Conservation (phyloP, 2,113 vertebrate genomes). For the Poeciliopsis prolifica region DNA sequence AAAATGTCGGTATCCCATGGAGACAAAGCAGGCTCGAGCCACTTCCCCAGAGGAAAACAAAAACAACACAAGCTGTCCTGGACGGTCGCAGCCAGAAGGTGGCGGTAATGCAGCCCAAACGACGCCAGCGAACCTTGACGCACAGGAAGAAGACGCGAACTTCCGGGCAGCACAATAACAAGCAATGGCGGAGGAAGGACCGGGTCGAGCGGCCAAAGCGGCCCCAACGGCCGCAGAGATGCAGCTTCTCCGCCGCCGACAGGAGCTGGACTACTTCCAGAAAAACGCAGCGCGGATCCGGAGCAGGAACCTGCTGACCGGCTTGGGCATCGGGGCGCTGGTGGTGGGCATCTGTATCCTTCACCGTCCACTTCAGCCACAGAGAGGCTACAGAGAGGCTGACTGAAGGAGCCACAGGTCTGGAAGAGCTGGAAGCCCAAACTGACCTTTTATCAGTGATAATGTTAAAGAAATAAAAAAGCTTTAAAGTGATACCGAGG, state of each 20-base stretch:
- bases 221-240: constrained; percentile 62
- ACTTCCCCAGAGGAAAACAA: too few species aligned
- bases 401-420: too few species aligned
- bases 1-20: too few species aligned
- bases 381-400: too few species aligned
- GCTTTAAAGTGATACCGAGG: too few species aligned
- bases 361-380: background rate
- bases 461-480: too few species aligned
- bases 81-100: background rate
- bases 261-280: constrained; percentile 72
- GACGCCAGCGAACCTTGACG: background rate
- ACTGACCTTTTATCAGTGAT: too few species aligned
- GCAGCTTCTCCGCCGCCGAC: constrained; percentile 63
- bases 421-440: too few species aligned
- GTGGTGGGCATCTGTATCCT: constrained; percentile 88
- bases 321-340: constrained; percentile 81
- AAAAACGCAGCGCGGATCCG: constrained; percentile 74
- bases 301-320: constrained; percentile 80
- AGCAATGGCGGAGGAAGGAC: constrained; percentile 41
- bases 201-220: background rate
- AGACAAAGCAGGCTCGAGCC: too few species aligned
- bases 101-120: background rate
- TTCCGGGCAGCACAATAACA: background rate
- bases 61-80: background rate
- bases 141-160: background rate